Conservation (phyloP, 2,888 invertebrate species). For the Hartigia nigra region DNA sequence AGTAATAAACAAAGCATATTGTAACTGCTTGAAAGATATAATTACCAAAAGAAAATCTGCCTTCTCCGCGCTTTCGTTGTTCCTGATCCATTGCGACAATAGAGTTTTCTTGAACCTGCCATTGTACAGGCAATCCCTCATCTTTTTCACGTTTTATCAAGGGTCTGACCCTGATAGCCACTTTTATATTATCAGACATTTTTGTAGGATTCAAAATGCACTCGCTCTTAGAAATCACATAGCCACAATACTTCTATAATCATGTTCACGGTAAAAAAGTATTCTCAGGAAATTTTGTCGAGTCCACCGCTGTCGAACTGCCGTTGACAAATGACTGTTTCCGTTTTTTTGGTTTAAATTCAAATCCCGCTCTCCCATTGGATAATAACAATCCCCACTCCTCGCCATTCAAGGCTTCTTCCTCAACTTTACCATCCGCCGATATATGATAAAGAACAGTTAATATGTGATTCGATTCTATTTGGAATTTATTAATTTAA, state of each 20-base stretch:
- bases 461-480: background rate
- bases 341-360: background rate
- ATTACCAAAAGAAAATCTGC: constrained; percentile 56
- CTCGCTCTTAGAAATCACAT: background rate
- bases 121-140: constrained; percentile 70
- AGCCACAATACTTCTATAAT: background rate
- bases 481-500: background rate
- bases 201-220: constrained; percentile 12
- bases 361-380: background rate
- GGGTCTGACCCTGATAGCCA: constrained; percentile 80
- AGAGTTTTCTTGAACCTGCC: constrained; percentile 72
- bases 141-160: constrained; percentile 74
- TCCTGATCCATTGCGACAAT: constrained; percentile 72
- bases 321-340: background rate
- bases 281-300: background rate
- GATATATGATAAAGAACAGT: background rate
- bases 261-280: background rate
- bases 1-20: background rate
- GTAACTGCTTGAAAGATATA: background rate
- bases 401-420: background rate
- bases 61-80: constrained; percentile 57
- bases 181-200: constrained; percentile 78
- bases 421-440: background rate
- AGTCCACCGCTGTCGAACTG: background rate
- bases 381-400: background rate